Conservation (phyloP, 2,113 vertebrate species). For the Porphyrio hochstetteri region DNA sequence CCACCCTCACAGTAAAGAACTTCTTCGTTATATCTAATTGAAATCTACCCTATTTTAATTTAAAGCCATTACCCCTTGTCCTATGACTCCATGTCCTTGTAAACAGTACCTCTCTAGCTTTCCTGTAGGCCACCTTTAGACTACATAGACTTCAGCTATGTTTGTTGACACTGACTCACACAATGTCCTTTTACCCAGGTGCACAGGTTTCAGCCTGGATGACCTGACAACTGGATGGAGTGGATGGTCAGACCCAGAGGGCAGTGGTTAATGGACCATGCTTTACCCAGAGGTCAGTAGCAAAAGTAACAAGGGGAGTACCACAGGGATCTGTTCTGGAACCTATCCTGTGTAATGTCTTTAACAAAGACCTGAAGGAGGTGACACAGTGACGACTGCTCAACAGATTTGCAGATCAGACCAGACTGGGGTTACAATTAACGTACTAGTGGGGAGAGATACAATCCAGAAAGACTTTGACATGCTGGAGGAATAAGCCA, state of each 20-base stretch:
- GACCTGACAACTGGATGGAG: accelerated
- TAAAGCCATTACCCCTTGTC: too few species aligned
- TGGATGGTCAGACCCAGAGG: not conserved
- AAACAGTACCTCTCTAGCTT: too few species aligned
- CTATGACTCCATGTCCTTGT: too few species aligned
- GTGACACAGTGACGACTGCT: not conserved
- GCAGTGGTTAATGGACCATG: not conserved
- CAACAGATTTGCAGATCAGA: not conserved
- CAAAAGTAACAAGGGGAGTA: not conserved
- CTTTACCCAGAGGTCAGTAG: not conserved
- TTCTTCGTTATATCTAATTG: too few species aligned
- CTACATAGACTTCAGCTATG: not conserved
- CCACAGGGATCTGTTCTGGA: not conserved
- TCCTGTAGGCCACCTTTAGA: too few species aligned
- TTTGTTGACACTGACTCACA: not conserved
- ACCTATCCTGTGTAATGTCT: not conserved
- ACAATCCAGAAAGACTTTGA: not conserved
- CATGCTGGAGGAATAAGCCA: not conserved
- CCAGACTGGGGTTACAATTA: not conserved
- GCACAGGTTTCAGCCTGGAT: not conserved
- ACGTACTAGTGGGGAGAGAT: not conserved
- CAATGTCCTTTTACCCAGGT: not conserved
- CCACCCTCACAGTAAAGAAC: too few species aligned
- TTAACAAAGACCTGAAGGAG: not conserved
- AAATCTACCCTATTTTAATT: too few species aligned